phyloP scores from a whole-genome alignment of 1,140 invertebrate species.

The Listronotus oregonensis region DNA sequence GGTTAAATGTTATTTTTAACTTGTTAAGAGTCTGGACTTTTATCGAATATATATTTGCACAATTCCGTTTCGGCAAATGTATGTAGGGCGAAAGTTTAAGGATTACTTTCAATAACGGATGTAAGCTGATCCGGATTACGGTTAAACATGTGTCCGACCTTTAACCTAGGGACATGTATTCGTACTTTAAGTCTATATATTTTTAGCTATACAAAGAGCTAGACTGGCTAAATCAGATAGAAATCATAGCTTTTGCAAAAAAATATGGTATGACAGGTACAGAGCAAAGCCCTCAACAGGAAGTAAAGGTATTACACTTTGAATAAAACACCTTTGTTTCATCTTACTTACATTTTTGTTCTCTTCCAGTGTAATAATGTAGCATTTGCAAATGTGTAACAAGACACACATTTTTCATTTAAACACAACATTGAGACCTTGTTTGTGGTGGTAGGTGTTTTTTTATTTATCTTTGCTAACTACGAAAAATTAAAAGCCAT shows the following conservation, averaged over 20 bases:
- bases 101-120: no score
- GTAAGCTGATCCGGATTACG: no score
- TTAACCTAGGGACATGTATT: no score
- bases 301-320: constrained; percentile 16
- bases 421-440: background rate
- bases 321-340: background rate
- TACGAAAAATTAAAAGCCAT: constrained; percentile 14
- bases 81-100: no score
- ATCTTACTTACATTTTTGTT: constrained; percentile 4
- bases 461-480: background rate
- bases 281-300: constrained; percentile 7
- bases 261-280: constrained; percentile 46
- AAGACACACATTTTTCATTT: constrained; percentile 21
- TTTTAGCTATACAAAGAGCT: constrained; percentile 18
- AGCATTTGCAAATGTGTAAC: constrained; percentile 18
- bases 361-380: constrained; percentile 4
- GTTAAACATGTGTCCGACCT: no score
- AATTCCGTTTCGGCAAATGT: no score
- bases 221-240: constrained; percentile 42
- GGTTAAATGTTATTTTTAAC: no score
- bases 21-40: no score
- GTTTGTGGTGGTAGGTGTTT: constrained; percentile 22
- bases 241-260: constrained; percentile 46
- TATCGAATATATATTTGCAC: no score
- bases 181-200: background rate